Base-by-base conservation (phyloP, 1,140 invertebrate species). In the Dendrolimus kikuchii region DNA sequence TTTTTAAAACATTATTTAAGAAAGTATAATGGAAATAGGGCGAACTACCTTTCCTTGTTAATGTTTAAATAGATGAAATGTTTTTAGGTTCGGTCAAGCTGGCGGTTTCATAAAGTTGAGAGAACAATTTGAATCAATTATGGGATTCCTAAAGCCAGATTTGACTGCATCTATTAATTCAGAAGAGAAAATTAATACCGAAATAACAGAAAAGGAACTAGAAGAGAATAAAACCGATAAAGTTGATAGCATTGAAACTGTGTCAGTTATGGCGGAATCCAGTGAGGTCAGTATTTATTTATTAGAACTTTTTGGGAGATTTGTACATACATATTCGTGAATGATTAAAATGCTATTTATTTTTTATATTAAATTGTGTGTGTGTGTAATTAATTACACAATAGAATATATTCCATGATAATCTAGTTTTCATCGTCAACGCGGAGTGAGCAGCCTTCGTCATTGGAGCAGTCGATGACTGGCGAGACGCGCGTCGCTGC, bases 101-200 rank as follows among this genome's bases (percentile, higher is more conserved):
- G 92, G 93, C 59, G 97, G 98, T 59, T 99, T 99, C 88, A 91
- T 95, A 73, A 93, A 94, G 71, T 81, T 99, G 51, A 87, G 95
- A 50, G 94, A 97, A 73, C 90, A 97, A 74, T 98, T 99, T 90
- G 92, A 94, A 66, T 64, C 57, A 42, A 84, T 86, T 55, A 86
- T 84, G 77, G 83, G 83, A 5, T 83, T 77, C 60, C 77, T 81
- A 60, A 86, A 84, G 55, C 63, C 71, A 48, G 87, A 88, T 49
- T 55, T 84, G 46, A 83, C 82, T 50, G 64, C 77, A 49, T 81
- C 83, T 10, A 53, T 78, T 5, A 79, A 70, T 50, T 72, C 65
- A 43, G 85, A 87, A 66, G 86, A 88, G 49, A 79, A 83, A 60
- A 63, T 89, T 45, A 63, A 80, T 41, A 85, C 75, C 49, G 88